phyloP scores from a whole-genome alignment of 2,113 vertebrate genomes.

The Silurus asotus region DNA sequence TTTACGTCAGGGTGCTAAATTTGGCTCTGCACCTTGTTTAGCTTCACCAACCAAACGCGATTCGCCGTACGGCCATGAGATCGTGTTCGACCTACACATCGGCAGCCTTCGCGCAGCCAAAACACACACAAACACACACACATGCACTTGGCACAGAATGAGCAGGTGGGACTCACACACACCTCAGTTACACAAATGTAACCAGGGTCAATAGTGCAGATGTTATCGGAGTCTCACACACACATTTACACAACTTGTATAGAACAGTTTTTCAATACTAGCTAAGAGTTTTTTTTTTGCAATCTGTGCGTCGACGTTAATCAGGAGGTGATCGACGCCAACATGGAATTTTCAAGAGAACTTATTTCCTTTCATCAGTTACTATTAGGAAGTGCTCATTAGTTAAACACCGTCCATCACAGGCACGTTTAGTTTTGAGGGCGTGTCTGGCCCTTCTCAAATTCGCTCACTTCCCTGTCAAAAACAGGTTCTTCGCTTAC shows the following conservation, averaged over 20 bases:
- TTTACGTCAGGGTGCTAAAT: slow-evolving; percentile 48
- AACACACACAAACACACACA: slow-evolving; percentile 4
- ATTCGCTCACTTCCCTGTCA: background rate
- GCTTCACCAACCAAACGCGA: slow-evolving; percentile 44
- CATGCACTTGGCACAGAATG: background rate
- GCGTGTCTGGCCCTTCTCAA: background rate
- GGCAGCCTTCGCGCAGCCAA: slow-evolving; percentile 14
- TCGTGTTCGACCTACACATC: slow-evolving; percentile 38
- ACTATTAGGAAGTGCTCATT: background rate
- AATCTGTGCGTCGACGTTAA: background rate
- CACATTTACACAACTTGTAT: background rate
- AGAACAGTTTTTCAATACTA: background rate
- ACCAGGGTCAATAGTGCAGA: slow-evolving; percentile 2
- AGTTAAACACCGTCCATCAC: background rate
- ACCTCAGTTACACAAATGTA: background rate
- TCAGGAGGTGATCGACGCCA: background rate
- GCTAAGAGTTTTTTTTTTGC: background rate
- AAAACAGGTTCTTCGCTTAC: background rate
- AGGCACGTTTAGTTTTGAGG: background rate
- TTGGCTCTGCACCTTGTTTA: slow-evolving; percentile 45
- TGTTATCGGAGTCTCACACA: background rate
- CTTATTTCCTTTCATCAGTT: background rate
- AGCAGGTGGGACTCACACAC: background rate
- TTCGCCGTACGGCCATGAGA: slow-evolving; percentile 26
- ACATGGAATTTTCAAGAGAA: background rate